Conservation (phyloP, 2,113 vertebrate species). For the Echinops telfairi region DNA sequence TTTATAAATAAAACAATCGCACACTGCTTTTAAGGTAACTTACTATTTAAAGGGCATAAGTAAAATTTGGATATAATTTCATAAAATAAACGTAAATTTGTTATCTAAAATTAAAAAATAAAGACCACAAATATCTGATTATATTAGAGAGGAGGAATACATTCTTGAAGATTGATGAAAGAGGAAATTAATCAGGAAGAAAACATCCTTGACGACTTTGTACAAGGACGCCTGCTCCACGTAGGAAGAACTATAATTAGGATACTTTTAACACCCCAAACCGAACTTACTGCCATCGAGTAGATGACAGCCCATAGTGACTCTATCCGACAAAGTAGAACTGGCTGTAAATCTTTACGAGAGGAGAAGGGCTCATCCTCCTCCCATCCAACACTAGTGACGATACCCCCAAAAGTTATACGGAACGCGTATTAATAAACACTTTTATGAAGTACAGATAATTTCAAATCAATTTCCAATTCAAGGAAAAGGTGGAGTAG, state of each 20-base stretch:
- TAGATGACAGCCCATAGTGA: too few relatives aligned
- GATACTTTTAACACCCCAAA: too few relatives aligned
- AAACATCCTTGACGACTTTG: conserved; percentile 9
- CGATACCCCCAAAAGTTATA: neutral
- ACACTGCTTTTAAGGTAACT: neutral
- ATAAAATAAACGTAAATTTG: conserved; percentile 35
- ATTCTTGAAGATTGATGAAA: conserved; percentile 2
- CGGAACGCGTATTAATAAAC: neutral
- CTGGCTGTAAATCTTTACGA: too few relatives aligned
- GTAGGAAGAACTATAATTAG: neutral
- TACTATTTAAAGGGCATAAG: neutral
- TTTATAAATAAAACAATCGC: neutral
- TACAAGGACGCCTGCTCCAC: conserved; percentile 18
- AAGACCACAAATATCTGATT: neutral
- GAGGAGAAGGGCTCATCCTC: too few relatives aligned
- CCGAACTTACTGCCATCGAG: too few relatives aligned
- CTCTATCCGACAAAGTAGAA: neutral
- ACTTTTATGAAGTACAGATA: neutral
- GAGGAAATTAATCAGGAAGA: conserved; percentile 2
- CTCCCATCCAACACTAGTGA: neutral
- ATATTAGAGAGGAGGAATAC: neutral
- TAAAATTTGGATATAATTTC: conserved; percentile 38
- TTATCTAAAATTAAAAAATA: conserved; percentile 63
- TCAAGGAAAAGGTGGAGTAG: conserved; percentile 38
- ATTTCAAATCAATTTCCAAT: conserved; percentile 53